Evolutionary conservation across 2,113 vertebrate genomes (phyloP).

Genomic region (Malurus melanocephalus): DNA sequence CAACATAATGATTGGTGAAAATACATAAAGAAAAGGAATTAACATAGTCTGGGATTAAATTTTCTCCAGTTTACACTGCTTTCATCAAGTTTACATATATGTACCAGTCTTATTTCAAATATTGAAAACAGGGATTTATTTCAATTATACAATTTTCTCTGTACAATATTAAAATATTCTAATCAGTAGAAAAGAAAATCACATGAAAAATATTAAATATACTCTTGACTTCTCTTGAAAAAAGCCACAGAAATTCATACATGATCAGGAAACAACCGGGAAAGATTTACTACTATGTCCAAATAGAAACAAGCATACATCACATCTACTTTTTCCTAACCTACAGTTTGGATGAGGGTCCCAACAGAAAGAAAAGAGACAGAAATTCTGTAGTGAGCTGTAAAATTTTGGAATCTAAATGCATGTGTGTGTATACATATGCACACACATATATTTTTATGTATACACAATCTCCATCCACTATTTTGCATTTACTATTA

Average conservation of each 20-base stretch:
- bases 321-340: background rate
- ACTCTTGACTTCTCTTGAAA: background rate
- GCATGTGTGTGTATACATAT: background rate
- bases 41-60: background rate
- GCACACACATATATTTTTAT: background rate
- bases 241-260: background rate
- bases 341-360: background rate
- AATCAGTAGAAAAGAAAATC: background rate
- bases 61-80: background rate
- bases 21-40: background rate
- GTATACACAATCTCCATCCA: background rate
- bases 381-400: background rate
- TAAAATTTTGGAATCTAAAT: background rate
- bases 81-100: background rate
- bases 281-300: background rate
- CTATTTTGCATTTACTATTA: conserved; percentile 20
- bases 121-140: background rate
- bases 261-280: background rate
- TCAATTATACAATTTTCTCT: background rate
- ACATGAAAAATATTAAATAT: background rate
- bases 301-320: background rate
- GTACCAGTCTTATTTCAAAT: background rate
- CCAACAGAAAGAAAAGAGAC: background rate
- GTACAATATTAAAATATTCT: background rate
- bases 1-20: background rate